Conservation (phyloP, 1,140 invertebrate species). For the Rhynchophorus ferrugineus region DNA sequence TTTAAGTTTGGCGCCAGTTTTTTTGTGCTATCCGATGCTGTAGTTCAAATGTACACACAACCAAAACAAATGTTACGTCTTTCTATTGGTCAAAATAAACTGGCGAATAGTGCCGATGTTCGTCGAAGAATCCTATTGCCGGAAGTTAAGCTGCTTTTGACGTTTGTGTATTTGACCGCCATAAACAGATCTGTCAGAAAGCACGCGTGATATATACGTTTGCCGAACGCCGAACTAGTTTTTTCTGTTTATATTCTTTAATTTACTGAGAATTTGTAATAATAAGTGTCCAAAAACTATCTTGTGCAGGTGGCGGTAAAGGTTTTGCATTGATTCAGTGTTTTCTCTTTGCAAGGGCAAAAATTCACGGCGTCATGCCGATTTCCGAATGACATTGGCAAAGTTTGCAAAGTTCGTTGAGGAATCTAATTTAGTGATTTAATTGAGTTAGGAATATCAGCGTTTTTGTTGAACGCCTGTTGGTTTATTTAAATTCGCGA, state of each 20-base stretch:
- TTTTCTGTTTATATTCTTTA: slow-evolving; percentile 9
- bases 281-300: neutral
- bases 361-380: slow-evolving; percentile 11
- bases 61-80: no score
- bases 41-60: neutral
- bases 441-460: no score
- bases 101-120: no score
- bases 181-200: slow-evolving; percentile 30
- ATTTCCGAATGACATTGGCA: slow-evolving; percentile 3
- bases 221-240: neutral
- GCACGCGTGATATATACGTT: slow-evolving; percentile 27
- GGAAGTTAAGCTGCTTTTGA: slow-evolving; percentile 3
- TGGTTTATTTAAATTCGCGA: neutral
- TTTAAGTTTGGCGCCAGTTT: no score
- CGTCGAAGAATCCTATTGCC: no score
- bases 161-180: slow-evolving; percentile 28
- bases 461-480: no score
- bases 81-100: no score
- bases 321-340: neutral
- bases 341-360: slow-evolving; percentile 7
- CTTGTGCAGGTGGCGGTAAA: neutral
- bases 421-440: no score
- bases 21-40: neutral
- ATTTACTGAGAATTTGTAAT: neutral
- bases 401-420: neutral